Conservation (phyloP, 2,113 vertebrate species). For the Talpa occidentalis region DNA sequence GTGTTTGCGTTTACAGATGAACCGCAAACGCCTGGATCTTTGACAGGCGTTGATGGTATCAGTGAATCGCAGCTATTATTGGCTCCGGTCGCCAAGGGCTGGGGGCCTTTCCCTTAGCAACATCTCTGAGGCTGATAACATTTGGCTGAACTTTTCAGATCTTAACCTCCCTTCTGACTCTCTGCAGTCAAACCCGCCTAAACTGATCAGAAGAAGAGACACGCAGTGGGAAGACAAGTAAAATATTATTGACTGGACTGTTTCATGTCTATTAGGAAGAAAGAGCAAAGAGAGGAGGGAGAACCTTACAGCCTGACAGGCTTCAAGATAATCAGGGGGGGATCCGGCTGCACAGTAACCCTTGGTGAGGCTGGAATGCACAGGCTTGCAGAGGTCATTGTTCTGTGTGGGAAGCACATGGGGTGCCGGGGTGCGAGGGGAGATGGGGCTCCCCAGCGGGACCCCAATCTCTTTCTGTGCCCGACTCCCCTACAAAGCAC, state of each 20-base stretch:
- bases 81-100: constrained; percentile 90
- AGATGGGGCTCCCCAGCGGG: not conserved
- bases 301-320: constrained; percentile 89
- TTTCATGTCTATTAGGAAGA: constrained; percentile 94
- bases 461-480: not conserved
- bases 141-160: constrained; percentile 99
- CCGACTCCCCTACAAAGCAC: not conserved
- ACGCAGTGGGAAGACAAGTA: constrained; percentile 90
- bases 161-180: constrained; percentile 96
- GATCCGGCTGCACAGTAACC: constrained; percentile 87
- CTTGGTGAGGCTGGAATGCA: constrained; percentile 84
- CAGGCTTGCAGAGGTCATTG: constrained; percentile 85
- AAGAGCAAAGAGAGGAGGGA: constrained; percentile 88
- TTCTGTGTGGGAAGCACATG: constrained; percentile 83
- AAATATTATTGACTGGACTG: constrained; percentile 95
- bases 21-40: constrained; percentile 92
- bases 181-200: constrained; percentile 89
- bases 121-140: constrained; percentile 96
- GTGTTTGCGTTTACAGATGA: constrained; percentile 97
- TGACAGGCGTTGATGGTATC: constrained; percentile 97
- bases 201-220: constrained; percentile 91
- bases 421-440: constrained; percentile 51
- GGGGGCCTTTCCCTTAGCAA: constrained; percentile 90
- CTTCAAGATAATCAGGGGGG: constrained; percentile 93
- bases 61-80: constrained; percentile 91